A percentile compares a stretch with the other conserved stretches of the same genome.
Conservation (phyloP, 1,140 invertebrate genomes). For the Agraylea sexmaculata region DNA sequence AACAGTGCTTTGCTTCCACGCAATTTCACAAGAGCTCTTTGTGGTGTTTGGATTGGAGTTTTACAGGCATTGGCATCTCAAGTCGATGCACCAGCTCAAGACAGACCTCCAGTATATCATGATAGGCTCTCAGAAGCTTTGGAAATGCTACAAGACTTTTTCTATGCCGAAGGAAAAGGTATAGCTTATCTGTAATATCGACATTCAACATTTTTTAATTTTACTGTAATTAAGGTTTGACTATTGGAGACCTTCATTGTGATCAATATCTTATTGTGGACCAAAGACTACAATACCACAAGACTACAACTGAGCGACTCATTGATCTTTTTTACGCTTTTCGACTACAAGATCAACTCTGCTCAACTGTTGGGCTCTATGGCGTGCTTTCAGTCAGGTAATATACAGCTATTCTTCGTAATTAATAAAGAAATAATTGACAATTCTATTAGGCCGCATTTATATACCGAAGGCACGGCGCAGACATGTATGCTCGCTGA, state of each 20-base stretch:
- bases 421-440: no score
- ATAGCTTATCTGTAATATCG: no score
- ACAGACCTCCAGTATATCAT: constrained; percentile 69
- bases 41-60: constrained; percentile 69
- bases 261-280: constrained; percentile 58
- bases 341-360: constrained; percentile 57
- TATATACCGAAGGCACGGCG: no score
- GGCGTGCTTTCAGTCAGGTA: constrained; percentile 47
- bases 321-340: constrained; percentile 78
- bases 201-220: background rate
- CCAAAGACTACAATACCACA: constrained; percentile 69
- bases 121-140: constrained; percentile 76
- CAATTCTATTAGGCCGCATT: no score
- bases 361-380: constrained; percentile 41
- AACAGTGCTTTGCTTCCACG: constrained; percentile 67
- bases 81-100: constrained; percentile 60
- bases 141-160: constrained; percentile 76
- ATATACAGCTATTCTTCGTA: constrained; percentile 4
- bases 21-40: constrained; percentile 68
- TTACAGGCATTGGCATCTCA: constrained; percentile 69
- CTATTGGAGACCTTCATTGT: constrained; percentile 59
- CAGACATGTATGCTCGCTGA: no score
- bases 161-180: constrained; percentile 70
- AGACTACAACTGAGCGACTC: constrained; percentile 69
- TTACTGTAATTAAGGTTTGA: constrained; percentile 44